Base-by-base conservation (phyloP, 1,140 invertebrate genomes). In the Agrilus planipennis region DNA sequence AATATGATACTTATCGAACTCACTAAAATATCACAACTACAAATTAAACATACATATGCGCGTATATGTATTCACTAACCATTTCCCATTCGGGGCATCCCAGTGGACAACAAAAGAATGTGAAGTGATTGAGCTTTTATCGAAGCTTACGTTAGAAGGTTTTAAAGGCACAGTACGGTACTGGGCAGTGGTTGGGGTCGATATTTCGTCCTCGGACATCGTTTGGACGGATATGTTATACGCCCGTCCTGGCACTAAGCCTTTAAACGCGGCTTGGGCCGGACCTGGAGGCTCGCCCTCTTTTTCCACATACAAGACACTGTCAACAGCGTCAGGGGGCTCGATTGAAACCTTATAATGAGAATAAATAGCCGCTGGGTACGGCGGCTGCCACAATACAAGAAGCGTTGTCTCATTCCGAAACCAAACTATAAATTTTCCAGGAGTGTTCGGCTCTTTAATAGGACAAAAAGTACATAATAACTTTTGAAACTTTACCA, bases 381-480 rank as follows among this genome's bases (percentile, higher is more conserved):
- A 93, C 3, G 89, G 89, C 35, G 90, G 89, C 62, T 93, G 89
- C 89, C 89, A 93, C 20, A 94, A 67, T 32, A 93, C 89, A 45
- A 94, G 70, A 40, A 94, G 70, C 16, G 90, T 94, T 6, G 90
- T 94, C 69, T 93, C 89, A 64, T 93, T 94, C 29, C 90, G 72
- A 64, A 91, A 94, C 89, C 89, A 94, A 18, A 94, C 89, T 49
- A 94, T 93, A 63, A 94, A 94, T 63, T 92, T 86, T 34, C 89
- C 89, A n/a, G 89, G 89, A 29, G 87, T 89, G 63, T 91, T 92
- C 4, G 89, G 89, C 61, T 89, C 86, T 89, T 31, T n/a, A 49
- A 52, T 21, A 75, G n/a, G n/a, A n/a, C n/a, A n/a, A n/a, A n/a
- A n/a, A n/a, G n/a, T n/a, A n/a, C n/a, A n/a, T n/a, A n/a, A n/a